Percentiles rank a stretch among this genome's conserved stretches.
Evolutionary conservation across 2,797 vertebrate species (phyloP).

Genomic region (Lindbergichthys nudifrons): DNA sequence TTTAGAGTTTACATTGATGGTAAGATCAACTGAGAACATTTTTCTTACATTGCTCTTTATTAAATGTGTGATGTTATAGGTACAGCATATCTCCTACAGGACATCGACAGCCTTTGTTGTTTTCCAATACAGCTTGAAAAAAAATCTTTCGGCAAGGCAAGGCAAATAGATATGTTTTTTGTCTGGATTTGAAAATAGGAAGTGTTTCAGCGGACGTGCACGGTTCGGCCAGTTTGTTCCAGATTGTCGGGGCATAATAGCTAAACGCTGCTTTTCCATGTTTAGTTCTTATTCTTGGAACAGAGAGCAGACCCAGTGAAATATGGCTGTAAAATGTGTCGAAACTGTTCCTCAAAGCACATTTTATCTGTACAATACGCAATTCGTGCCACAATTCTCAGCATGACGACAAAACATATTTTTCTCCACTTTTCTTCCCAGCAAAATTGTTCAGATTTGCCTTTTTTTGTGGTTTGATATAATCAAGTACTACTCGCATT

Average conservation of each 20-base stretch:
- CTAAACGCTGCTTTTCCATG: too few species aligned
- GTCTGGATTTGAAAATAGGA: too few species aligned
- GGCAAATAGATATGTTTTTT: too few species aligned
- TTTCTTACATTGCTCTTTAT: background rate
- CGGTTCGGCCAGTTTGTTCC: too few species aligned
- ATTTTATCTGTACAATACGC: background rate
- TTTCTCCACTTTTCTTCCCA: background rate
- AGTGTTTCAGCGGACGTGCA: too few species aligned
- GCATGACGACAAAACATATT: constrained; percentile 3
- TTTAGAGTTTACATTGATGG: background rate
- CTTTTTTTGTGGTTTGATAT: background rate
- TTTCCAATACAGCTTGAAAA: background rate
- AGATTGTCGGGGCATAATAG: too few species aligned
- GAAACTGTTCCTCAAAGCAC: constrained; percentile 21
- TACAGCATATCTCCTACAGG: background rate
- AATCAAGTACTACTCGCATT: background rate
- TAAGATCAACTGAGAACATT: background rate
- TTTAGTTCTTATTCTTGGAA: too few species aligned
- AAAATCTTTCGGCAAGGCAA: background rate
- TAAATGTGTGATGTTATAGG: background rate
- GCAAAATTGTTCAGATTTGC: background rate
- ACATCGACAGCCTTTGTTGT: background rate
- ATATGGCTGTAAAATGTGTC: constrained; percentile 35
- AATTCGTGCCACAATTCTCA: constrained; percentile 28
- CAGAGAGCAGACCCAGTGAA: background rate